Conservation (phyloP, 2,113 vertebrate genomes). For the Casuarius casuarius region DNA sequence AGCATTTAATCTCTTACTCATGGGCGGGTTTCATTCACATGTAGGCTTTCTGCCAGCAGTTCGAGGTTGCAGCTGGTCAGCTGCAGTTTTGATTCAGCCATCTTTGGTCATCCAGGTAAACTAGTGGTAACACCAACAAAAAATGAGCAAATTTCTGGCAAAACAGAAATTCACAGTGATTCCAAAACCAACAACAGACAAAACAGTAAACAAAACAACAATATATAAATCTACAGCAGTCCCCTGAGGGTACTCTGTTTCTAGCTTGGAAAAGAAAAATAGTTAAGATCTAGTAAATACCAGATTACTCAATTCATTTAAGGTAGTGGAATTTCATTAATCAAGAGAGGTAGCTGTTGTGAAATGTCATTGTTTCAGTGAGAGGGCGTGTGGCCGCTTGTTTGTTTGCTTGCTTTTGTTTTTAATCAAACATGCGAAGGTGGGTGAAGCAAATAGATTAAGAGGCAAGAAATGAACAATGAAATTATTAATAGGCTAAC, state of each 20-base stretch:
- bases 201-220: neutral
- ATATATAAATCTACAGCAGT: neutral
- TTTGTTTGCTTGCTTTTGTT: slow-evolving; percentile 41
- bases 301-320: neutral
- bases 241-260: neutral
- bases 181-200: neutral
- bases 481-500: slow-evolving; percentile 35
- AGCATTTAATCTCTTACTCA: neutral
- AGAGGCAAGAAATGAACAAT: slow-evolving; percentile 48
- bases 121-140: neutral
- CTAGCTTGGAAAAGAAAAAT: neutral
- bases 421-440: slow-evolving; percentile 33
- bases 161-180: neutral
- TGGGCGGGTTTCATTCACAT: neutral
- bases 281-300: neutral
- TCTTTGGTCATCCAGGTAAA: neutral
- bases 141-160: neutral
- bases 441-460: slow-evolving; percentile 47
- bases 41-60: slow-evolving; percentile 4
- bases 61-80: neutral
- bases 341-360: neutral
- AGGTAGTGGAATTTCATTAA: neutral
- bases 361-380: neutral
- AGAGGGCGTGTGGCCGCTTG: neutral
- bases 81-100: neutral